A percentile compares a stretch with the other conserved stretches of the same genome.
Conservation (phyloP, 2,888 invertebrate species). For the Phaonia tiefii region DNA sequence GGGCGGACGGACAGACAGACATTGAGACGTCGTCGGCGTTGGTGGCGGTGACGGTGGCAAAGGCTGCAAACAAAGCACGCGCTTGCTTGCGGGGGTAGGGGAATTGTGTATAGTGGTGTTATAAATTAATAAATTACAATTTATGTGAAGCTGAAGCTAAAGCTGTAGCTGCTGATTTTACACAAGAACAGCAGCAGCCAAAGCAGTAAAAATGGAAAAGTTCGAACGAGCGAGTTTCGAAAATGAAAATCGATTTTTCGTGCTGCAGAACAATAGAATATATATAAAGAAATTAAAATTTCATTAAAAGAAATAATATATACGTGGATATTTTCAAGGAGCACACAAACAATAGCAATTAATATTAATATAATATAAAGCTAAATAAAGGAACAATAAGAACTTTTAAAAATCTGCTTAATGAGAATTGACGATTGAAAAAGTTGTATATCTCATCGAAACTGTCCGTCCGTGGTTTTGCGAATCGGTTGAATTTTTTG, state of each 20-base stretch:
- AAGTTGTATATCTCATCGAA: no score
- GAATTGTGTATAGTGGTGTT: slow-evolving; percentile 67
- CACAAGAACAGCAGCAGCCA: slow-evolving; percentile 11
- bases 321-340: no score
- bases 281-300: slow-evolving; percentile 60
- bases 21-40: slow-evolving; percentile 50
- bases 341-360: no score
- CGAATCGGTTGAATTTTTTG: no score
- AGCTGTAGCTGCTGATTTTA: slow-evolving; percentile 67
- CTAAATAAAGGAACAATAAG: no score
- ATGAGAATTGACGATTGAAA: no score
- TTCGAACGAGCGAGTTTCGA: slow-evolving; percentile 41
- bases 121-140: slow-evolving; percentile 80
- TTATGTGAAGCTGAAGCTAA: slow-evolving; percentile 69
- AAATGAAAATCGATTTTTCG: slow-evolving; percentile 67
- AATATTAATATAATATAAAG: no score
- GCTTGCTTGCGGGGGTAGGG: slow-evolving; percentile 40
- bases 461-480: no score
- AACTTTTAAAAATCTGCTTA: no score
- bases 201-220: background rate
- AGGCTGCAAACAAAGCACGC: slow-evolving; percentile 3
- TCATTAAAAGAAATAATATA: slow-evolving; percentile 51
- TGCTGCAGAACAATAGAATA: background rate
- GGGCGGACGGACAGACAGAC: slow-evolving; percentile 38
- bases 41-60: slow-evolving; percentile 51